These are phyloP conservation scores for Electrona antarctica DNA, from an alignment of 2,113 vertebrate genomes.

Conservation along the genomic window DNA sequence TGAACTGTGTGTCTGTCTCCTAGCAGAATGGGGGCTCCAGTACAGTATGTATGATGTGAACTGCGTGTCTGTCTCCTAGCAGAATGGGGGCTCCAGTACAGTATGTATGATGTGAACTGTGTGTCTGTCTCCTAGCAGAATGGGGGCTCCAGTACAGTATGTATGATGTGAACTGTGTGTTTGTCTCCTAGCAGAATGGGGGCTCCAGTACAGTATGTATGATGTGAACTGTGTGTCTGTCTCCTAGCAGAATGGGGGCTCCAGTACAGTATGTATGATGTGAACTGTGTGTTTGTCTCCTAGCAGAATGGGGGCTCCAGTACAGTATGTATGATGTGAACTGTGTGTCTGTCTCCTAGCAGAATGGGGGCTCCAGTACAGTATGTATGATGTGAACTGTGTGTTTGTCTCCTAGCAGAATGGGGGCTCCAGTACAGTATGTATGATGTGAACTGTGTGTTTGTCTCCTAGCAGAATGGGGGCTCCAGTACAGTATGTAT, in stretches of 20 bases:
- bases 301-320: conserved; percentile 60
- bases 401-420: conserved; percentile 42
- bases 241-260: conserved; percentile 61
- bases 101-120: background rate
- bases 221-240: conserved; percentile 1
- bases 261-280: too few relatives aligned
- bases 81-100: conserved; percentile 63
- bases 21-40: conserved; percentile 60
- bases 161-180: background rate
- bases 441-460: background rate
- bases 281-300: conserved; percentile 8
- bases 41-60: too few relatives aligned
- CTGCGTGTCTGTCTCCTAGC: conserved; percentile 16
- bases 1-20: conserved; percentile 8
- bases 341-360: conserved; percentile 16
- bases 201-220: conserved; percentile 18
- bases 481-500: conserved; percentile 18
- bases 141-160: conserved; percentile 57
- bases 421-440: conserved; percentile 57
- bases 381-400: background rate
- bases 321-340: too few relatives aligned
- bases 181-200: conserved; percentile 59
- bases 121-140: conserved; percentile 42
- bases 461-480: conserved; percentile 59
- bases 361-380: conserved; percentile 63